These are phyloP conservation scores for Mergus octosetaceus DNA, from an alignment of 2,797 vertebrate species.

Conservation along the genomic window DNA sequence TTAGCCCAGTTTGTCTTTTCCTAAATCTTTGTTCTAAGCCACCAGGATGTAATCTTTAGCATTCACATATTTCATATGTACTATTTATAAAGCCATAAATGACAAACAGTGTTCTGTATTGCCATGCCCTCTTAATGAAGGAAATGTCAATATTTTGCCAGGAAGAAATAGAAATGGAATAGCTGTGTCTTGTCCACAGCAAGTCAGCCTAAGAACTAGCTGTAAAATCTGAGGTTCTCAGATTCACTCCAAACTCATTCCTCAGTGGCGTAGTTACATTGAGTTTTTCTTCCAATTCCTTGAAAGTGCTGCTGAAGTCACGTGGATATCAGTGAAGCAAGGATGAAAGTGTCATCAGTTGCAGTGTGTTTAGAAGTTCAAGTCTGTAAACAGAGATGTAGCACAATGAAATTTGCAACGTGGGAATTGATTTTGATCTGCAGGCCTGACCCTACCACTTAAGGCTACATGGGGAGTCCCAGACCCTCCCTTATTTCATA, in stretches of 20 bases:
- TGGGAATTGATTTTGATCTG: not conserved
- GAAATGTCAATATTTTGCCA: not conserved
- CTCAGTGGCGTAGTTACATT: not conserved
- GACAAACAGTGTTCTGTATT: not conserved
- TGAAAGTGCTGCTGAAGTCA: not conserved
- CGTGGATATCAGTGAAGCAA: not conserved
- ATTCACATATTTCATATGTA: not conserved
- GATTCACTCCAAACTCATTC: not conserved
- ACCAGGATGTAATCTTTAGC: not conserved
- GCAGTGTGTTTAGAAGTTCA: not conserved
- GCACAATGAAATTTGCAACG: not conserved
- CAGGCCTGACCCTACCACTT: not conserved
- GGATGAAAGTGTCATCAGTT: not conserved
- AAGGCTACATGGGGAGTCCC: not conserved
- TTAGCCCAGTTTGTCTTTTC: not conserved
- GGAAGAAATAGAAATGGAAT: not conserved
- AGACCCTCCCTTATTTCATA: not conserved
- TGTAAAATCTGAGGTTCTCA: not conserved
- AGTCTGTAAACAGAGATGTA: not conserved
- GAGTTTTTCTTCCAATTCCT: not conserved
- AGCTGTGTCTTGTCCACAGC: not conserved
- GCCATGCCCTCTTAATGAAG: not conserved
- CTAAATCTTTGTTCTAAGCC: not conserved
- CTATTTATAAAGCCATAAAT: not conserved
- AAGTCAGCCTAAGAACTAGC: not conserved